phyloP scores from a whole-genome alignment of 2,888 invertebrate species.

The Caenorhabditis auriculariae region DNA sequence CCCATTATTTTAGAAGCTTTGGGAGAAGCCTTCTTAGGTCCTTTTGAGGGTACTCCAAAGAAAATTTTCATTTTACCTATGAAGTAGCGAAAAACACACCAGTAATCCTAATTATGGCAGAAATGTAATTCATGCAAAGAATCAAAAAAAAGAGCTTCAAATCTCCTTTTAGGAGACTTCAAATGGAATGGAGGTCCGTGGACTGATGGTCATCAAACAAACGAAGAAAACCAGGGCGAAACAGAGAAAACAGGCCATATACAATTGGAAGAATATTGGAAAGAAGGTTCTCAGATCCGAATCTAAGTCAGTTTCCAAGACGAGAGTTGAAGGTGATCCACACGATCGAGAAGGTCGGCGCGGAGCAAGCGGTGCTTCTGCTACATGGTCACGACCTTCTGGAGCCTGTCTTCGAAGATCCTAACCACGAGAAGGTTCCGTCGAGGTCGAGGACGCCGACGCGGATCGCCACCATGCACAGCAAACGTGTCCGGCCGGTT shows the following conservation, averaged over 20 bases:
- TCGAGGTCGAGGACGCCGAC: constrained; percentile 11
- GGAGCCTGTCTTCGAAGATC: constrained; percentile 21
- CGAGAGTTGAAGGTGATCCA: constrained; percentile 49
- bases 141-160: not conserved
- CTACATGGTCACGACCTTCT: constrained; percentile 59
- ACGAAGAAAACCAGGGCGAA: constrained; percentile 93
- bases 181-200: constrained; percentile 65
- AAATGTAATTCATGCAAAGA: too few relatives aligned
- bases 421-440: constrained; percentile 20
- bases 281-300: constrained; percentile 22
- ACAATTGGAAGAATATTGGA: constrained; percentile 87
- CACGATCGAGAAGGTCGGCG: constrained; percentile 57
- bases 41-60: too few relatives aligned
- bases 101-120: too few relatives aligned
- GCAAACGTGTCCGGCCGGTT: too few relatives aligned
- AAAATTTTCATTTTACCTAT: too few relatives aligned
- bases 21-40: too few relatives aligned
- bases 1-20: too few relatives aligned
- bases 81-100: too few relatives aligned
- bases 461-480: too few relatives aligned
- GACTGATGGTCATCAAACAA: constrained; percentile 96
- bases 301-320: not conserved
- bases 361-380: constrained; percentile 50
- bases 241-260: constrained; percentile 89
- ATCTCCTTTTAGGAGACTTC: constrained; percentile 13